Evolutionary conservation across 2,888 invertebrate genomes (phyloP).

Genomic region (Andricus quercusramuli): DNA sequence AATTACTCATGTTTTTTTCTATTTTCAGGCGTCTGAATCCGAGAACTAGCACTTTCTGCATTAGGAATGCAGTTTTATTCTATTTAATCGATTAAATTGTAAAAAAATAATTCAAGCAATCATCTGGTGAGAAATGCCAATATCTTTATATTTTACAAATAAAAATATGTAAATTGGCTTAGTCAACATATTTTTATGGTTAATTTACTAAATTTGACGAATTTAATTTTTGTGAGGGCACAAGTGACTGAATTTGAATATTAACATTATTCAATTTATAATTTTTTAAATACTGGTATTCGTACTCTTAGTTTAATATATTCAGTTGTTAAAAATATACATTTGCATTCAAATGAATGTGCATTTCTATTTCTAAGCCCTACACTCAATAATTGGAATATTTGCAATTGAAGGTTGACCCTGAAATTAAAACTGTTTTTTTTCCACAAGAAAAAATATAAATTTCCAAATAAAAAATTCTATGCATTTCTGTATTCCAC

Average conservation of each 20-base stretch:
- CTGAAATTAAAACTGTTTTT: no score
- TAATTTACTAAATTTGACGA: not conserved
- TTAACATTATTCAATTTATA: not conserved
- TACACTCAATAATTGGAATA: not conserved
- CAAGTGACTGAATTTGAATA: not conserved
- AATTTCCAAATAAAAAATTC: not conserved
- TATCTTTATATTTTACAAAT: not conserved
- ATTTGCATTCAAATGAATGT: not conserved
- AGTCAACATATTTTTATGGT: not conserved
- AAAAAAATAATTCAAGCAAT: slow-evolving; percentile 26
- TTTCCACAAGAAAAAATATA: not conserved
- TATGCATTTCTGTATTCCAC: not conserved
- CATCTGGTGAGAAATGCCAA: not conserved
- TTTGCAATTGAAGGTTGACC: not conserved
- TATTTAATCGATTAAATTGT: slow-evolving; percentile 17
- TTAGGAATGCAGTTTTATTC: slow-evolving; percentile 23
- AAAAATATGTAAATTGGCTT: not conserved
- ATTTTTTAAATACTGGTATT: not conserved
- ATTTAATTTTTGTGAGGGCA: not conserved
- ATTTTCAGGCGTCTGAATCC: slow-evolving; percentile 75
- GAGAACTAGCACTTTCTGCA: slow-evolving; percentile 64
- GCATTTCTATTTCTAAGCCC: not conserved
- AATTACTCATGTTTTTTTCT: slow-evolving; percentile 51
- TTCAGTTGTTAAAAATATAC: slow-evolving; percentile 10
- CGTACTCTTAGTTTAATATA: not conserved